Evolutionary conservation across 2,797 vertebrate species (phyloP), one percentile per base, ranked within the genome.

Genomic region (Macroramphosus scolopax): DNA sequence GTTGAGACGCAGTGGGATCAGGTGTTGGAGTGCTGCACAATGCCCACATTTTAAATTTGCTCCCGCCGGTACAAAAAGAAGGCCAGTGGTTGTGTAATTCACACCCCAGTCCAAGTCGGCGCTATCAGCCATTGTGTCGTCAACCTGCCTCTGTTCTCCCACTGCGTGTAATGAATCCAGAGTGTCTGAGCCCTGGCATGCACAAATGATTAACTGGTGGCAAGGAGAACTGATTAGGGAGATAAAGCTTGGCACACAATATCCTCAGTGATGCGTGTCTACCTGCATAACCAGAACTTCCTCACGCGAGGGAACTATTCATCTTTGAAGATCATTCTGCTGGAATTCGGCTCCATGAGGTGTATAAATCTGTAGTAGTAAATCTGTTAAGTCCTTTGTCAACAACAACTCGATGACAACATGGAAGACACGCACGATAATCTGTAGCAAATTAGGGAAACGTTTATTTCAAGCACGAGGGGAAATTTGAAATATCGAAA

Each of bases 171-270:
- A 81, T 72, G 73, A 75, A 73, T 76, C 62, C 74, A 75, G 13
- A 60, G 71, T 73, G 71, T 77, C 65, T 75, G 59, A 76, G 65
- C 46, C 46, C 38, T 83, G 84, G 76, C 75, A 82, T 78, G 77
- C 72, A 71, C 73, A 78, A 82, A 85, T 82, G 73, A 84, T 86
- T 83, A 84, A 86, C 77, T 70, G 59, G 63, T 78, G 76, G 77
- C 71, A 75, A 81, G 78, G 65, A 76, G 66, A 76, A 69, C 72
- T 79, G 83, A 85, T 82, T 77, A 78, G 80, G 68, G 61, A 87
- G 87, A 88, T 88, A 81, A 84, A 76, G 63, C 67, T 74, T 82
- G 76, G 77, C 80, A 83, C 77, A 80, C 70, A 73, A 75, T 62
- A 53, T 73, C 58, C 62, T 39, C 41, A 16, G 46, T 25, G 46